phyloP scores from a whole-genome alignment of 2,797 vertebrate species.

The Chelon auratus region DNA sequence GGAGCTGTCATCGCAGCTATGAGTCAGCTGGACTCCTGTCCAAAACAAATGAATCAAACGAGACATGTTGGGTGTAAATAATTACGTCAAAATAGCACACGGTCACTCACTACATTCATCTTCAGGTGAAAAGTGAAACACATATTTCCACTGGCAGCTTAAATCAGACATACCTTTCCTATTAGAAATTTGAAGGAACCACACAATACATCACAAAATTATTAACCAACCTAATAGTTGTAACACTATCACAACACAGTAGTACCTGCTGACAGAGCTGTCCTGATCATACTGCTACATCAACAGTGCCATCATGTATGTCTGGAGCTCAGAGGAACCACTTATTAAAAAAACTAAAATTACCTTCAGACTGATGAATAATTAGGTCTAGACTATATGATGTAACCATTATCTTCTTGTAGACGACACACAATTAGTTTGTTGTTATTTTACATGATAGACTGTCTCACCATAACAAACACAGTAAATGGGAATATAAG shows the following conservation, averaged over 20 bases:
- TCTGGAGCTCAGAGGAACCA: background rate
- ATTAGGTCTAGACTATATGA: background rate
- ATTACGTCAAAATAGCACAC: conserved; percentile 23
- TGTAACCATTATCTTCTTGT: background rate
- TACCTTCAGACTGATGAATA: background rate
- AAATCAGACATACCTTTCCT: no score
- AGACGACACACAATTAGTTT: background rate
- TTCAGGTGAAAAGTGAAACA: conserved; percentile 25
- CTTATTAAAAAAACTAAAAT: background rate
- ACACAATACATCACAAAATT: no score
- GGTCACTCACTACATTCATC: conserved; percentile 1
- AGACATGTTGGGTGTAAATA: conserved; percentile 40
- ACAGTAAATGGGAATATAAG: conserved; percentile 16
- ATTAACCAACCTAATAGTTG: no score
- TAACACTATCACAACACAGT: background rate
- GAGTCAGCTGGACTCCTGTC: conserved; percentile 28
- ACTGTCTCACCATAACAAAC: background rate
- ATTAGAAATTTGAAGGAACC: no score
- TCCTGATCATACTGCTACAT: background rate
- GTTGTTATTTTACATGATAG: background rate
- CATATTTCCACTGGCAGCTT: background rate
- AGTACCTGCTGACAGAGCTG: background rate
- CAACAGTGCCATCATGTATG: background rate
- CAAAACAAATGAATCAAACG: conserved; percentile 53
- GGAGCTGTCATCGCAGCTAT: conserved; percentile 54